Conservation (phyloP, 2,888 invertebrate species). For the Sphecodes monilicornis region DNA sequence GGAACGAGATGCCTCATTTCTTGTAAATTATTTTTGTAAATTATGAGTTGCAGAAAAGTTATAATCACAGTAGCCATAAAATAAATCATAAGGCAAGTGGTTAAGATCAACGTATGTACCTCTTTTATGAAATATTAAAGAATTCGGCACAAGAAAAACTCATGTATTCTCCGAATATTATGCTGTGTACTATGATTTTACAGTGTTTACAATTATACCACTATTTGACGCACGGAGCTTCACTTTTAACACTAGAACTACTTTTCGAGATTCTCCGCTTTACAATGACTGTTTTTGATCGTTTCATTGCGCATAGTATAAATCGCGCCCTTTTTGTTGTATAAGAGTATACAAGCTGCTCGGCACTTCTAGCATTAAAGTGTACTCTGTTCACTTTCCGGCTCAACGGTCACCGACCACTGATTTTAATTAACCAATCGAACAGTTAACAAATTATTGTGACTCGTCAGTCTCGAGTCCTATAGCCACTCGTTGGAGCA, state of each 20-base stretch:
- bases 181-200: background rate
- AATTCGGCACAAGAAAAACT: too few species aligned
- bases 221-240: background rate
- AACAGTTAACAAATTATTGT: slow-evolving; percentile 5
- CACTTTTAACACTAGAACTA: slow-evolving; percentile 2
- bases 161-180: background rate
- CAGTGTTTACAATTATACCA: background rate
- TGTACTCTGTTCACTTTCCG: slow-evolving; percentile 7
- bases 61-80: too few species aligned
- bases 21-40: too few species aligned
- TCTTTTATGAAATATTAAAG: too few species aligned
- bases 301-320: background rate
- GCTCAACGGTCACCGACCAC: background rate
- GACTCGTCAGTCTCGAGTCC: background rate
- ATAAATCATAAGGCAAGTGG: background rate
- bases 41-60: too few species aligned
- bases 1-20: too few species aligned
- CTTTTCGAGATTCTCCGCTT: background rate
- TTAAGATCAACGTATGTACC: too few species aligned
- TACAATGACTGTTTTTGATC: background rate
- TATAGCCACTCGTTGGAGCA: background rate
- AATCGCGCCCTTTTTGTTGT: background rate
- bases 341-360: background rate
- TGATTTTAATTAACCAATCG: background rate
- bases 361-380: background rate